Evolutionary conservation across 2,113 vertebrate genomes (phyloP).

Genomic region (Rhinoderma darwinii): DNA sequence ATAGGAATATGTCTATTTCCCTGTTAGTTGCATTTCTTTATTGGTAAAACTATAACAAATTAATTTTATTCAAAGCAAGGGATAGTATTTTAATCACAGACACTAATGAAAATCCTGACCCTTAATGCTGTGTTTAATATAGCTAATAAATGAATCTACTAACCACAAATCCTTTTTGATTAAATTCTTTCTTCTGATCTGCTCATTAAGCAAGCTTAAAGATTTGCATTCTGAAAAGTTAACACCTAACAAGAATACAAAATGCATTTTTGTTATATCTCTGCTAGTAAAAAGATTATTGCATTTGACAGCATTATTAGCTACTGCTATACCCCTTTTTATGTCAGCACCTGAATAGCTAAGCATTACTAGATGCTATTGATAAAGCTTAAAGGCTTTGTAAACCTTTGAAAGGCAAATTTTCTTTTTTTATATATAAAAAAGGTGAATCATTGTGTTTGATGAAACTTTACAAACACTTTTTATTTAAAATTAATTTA

Average conservation of each 20-base stretch:
- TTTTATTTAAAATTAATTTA: no score
- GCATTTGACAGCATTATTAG: constrained; percentile 23
- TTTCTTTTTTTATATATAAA: no score
- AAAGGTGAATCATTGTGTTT: no score
- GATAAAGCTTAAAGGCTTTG: neutral
- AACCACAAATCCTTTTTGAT: constrained; percentile 58
- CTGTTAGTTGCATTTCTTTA: neutral
- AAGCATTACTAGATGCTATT: neutral
- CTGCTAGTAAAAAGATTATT: constrained; percentile 43
- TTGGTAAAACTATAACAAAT: constrained; percentile 42
- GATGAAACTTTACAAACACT: no score
- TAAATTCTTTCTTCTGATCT: constrained; percentile 58
- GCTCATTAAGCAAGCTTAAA: constrained; percentile 51
- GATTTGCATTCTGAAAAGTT: constrained; percentile 48
- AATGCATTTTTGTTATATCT: constrained; percentile 42
- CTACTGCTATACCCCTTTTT: neutral
- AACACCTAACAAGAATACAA: constrained; percentile 42
- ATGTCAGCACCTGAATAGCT: neutral
- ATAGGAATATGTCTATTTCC: neutral
- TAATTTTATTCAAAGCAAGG: constrained; percentile 41
- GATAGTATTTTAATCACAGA: constrained; percentile 51
- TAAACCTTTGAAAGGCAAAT: no score
- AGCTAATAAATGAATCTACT: constrained; percentile 55
- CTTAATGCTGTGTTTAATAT: constrained; percentile 54
- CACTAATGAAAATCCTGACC: constrained; percentile 55